phyloP scores from a whole-genome alignment of 2,797 vertebrate genomes.

The Chromis chromis region DNA sequence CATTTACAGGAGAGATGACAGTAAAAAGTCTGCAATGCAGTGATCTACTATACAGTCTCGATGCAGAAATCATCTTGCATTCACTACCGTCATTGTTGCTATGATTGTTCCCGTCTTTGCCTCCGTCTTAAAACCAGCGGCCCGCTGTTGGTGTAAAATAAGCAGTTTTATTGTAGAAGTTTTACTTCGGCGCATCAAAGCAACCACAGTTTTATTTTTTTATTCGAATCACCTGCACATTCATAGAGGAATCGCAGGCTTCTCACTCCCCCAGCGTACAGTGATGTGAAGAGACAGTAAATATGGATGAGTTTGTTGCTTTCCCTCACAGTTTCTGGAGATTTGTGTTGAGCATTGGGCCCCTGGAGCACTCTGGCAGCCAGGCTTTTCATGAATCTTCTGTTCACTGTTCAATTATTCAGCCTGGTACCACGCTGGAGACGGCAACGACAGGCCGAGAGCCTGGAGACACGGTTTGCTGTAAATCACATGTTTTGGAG shows the following conservation, averaged over 20 bases:
- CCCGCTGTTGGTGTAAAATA: neutral
- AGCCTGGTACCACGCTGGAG: constrained; percentile 50
- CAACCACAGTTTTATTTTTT: neutral
- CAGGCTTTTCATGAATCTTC: constrained; percentile 70
- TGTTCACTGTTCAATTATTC: constrained; percentile 76
- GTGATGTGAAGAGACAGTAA: constrained; percentile 58
- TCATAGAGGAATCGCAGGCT: constrained; percentile 3
- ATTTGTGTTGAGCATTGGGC: constrained; percentile 57
- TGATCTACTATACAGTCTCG: neutral
- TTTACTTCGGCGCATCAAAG: neutral
- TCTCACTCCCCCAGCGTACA: constrained; percentile 6
- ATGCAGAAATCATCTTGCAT: neutral
- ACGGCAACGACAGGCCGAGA: constrained; percentile 42
- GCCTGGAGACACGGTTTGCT: constrained; percentile 7
- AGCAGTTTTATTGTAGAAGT: constrained; percentile 4
- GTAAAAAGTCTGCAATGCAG: neutral
- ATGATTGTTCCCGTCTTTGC: neutral
- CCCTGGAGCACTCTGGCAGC: constrained; percentile 49
- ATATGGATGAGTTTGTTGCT: constrained; percentile 73
- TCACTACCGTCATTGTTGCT: neutral
- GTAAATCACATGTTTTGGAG: constrained; percentile 32
- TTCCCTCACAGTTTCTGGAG: constrained; percentile 59
- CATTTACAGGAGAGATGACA: neutral
- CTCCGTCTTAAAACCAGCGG: neutral
- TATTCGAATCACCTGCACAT: constrained; percentile 26